Conservation (phyloP, 2,113 vertebrate genomes). For the Bufo gargarizans region DNA sequence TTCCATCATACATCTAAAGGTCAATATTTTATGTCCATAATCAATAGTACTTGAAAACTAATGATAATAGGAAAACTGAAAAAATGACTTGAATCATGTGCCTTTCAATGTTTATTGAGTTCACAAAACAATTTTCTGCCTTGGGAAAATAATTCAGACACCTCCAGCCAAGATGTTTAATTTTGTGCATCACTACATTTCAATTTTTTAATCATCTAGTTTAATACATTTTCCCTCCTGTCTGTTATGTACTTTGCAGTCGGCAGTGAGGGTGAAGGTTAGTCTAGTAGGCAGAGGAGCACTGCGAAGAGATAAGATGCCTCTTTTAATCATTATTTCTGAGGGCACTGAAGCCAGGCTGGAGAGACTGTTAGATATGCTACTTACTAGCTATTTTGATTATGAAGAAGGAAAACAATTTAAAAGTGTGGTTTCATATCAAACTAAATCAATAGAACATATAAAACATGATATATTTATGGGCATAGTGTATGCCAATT, state of each 20-base stretch:
- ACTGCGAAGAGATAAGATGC: constrained; percentile 48
- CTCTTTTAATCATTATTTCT: constrained; percentile 55
- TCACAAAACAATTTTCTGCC: constrained; percentile 45
- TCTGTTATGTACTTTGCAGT: constrained; percentile 24
- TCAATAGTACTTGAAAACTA: neutral
- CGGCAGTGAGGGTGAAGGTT: constrained; percentile 48
- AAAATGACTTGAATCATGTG: constrained; percentile 26
- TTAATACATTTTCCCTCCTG: constrained; percentile 41
- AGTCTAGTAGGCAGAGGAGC: constrained; percentile 47
- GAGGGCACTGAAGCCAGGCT: constrained; percentile 35
- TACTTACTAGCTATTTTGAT: constrained; percentile 33
- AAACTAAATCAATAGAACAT: constrained; percentile 24
- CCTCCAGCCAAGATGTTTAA: constrained; percentile 46
- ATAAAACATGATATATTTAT: constrained; percentile 7
- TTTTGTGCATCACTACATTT: constrained; percentile 45
- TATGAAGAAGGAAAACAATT: neutral
- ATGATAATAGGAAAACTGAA: neutral
- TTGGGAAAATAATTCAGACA: constrained; percentile 31
- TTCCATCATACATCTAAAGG: neutral
- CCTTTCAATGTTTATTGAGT: constrained; percentile 41
- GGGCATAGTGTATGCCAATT: neutral
- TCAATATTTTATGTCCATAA: neutral
- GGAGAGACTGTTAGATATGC: constrained; percentile 38
- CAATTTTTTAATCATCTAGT: constrained; percentile 46
- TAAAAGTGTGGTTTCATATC: neutral